Evolutionary conservation across 2,797 vertebrate species (phyloP).

Genomic region (Platyrinchus mystaceus): DNA sequence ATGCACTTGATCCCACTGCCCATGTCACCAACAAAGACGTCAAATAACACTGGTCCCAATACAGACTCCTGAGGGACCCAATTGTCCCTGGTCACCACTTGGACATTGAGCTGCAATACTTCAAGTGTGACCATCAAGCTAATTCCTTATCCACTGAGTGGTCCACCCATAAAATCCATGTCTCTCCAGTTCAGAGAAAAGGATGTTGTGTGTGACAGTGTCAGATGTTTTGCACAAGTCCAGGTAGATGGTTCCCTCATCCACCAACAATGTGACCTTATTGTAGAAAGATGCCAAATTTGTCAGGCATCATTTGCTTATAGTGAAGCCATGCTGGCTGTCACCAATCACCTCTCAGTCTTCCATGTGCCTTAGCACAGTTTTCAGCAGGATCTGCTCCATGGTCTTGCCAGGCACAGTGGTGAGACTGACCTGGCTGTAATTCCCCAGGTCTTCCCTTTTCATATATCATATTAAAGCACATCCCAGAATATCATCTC

Average conservation of each 20-base stretch:
- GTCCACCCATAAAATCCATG: not conserved
- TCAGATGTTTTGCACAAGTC: not conserved
- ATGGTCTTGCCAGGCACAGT: not conserved
- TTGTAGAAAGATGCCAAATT: no score
- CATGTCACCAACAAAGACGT: not conserved
- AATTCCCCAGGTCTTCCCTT: not conserved
- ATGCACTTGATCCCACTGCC: not conserved
- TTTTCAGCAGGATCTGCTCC: not conserved
- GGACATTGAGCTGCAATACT: not conserved
- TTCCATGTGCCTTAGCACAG: not conserved
- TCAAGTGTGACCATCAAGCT: not conserved
- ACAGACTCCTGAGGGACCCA: not conserved
- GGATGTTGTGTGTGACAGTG: not conserved
- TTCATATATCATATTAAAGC: not conserved
- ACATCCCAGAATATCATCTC: not conserved
- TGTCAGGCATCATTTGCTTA: not conserved
- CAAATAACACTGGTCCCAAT: not conserved
- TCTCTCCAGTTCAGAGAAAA: not conserved
- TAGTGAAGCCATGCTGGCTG: not conserved
- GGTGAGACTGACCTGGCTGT: not conserved
- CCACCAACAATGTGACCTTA: not conserved
- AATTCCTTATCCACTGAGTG: not conserved
- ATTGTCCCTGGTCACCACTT: not conserved
- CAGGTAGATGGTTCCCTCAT: not conserved
- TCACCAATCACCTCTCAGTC: not conserved